Evolutionary conservation across 2,888 invertebrate species (phyloP), one percentile per base, ranked within the genome.

Genomic region (Hemistola chrysoprasaria): DNA sequence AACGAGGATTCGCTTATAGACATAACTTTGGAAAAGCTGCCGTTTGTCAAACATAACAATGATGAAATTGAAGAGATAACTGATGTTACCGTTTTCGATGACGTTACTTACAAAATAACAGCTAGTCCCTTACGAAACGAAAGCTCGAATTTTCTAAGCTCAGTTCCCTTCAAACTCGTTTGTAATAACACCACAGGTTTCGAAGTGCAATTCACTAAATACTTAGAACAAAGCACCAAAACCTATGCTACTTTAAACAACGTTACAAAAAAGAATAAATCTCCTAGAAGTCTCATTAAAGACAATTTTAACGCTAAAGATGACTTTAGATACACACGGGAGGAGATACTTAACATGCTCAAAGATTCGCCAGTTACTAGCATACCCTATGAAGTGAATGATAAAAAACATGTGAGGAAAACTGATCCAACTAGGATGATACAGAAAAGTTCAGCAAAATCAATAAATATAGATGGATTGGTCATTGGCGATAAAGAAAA

Each of bases 321-420:
- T 32, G 71, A 76, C 33, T 65, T 75, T 8, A 53, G 61, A 6
- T 74, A 75, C 16, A 83, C 85, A 0, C 62, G 88, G 7, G 87
- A 88, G 26, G 83, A 86, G 29, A 71, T 88, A 16, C 50, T 88
- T 7, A 84, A 87, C 48, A 80, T 88, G 80, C 82, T 88, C 11
- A 88, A 87, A 62, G 82, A 88, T 59, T 76, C 86, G 0, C 89
- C 89, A 0, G 78, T 87, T 1, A 74, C 77, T 0, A 71, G 80
- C 1, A 40, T 78, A n/a, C 80, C 82, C 1, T 79, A 74, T 36
- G 78, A 78, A 20, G 71, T 72, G 1, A 66, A 60, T 30, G 85
- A 84, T 47, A 62, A 83, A 6, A 70, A 72, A 16, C 83, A 87
- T 57, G 77, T 79, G 0, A 62, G 88, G 6, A 88, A 88, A 58